Evolutionary conservation across 2,888 invertebrate genomes (phyloP).

Genomic region (Resseliella maxima): DNA sequence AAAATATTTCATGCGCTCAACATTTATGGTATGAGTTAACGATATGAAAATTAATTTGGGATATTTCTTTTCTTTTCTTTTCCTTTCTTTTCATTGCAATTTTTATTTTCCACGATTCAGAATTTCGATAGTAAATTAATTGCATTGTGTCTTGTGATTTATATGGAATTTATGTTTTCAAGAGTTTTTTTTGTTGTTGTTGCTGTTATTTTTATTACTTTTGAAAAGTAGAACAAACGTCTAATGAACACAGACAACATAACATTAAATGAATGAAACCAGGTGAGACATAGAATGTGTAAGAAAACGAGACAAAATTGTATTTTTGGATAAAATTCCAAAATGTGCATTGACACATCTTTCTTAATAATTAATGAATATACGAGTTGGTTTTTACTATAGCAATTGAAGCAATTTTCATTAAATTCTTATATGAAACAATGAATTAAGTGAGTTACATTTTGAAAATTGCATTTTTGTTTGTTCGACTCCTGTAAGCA

Average conservation of each 20-base stretch:
- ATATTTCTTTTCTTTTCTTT: too few relatives aligned
- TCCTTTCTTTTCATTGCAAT: neutral
- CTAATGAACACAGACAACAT: too few relatives aligned
- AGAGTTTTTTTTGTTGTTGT: too few relatives aligned
- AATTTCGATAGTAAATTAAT: too few relatives aligned
- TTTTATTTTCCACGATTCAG: too few relatives aligned
- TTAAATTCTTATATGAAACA: neutral
- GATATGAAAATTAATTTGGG: neutral
- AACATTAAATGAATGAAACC: too few relatives aligned
- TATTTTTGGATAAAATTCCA: neutral
- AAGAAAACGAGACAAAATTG: neutral
- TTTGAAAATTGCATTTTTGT: neutral
- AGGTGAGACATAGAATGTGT: too few relatives aligned
- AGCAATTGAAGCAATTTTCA: neutral
- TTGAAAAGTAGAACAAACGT: too few relatives aligned
- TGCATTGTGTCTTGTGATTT: too few relatives aligned
- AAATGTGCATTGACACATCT: neutral
- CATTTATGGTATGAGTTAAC: constrained; percentile 4
- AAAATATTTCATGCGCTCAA: neutral
- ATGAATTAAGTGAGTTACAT: neutral
- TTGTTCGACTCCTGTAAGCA: neutral
- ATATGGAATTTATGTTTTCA: too few relatives aligned
- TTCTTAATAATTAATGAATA: constrained; percentile 12
- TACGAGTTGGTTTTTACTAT: neutral
- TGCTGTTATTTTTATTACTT: too few relatives aligned